Evolutionary conservation across 2,888 invertebrate species (phyloP), one percentile per base, ranked within the genome.

Genomic region (Chaetogeoica ovagalla): DNA sequence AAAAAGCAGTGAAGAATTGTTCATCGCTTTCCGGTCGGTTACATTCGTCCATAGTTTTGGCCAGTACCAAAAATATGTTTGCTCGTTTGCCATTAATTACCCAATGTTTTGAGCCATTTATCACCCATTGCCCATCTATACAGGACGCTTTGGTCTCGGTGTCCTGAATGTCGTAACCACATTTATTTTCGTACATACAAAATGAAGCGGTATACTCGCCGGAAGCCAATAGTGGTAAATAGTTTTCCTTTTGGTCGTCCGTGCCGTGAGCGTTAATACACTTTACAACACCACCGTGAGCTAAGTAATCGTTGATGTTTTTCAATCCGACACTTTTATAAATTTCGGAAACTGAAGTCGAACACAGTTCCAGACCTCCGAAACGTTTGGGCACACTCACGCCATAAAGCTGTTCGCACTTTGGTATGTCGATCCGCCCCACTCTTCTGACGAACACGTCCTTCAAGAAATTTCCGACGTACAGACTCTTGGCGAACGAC

Each of bases 11-110:
- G 30, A 79, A 79, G 15, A 71, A 79, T 15, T 63, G 15, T 1
- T 23, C 0, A 19, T 43, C 55, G 21, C n/a, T 71, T 57, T 79
- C 79, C 57, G 79, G 79, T 43, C 79, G 69, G n/a, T 79, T 79
- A n/a, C 79, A 79, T 71, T 79, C 79, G 15, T 79, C 63, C 79
- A 79, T 79, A 9, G 79, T 79, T 55, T 71, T 70, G 43, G 79
- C 79, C 7, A 79, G 37, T 9, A 81, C 75, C 55, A 81, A 23
- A 59, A 81, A 75, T 6, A 75, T 7, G 48, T 81, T 23, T 0
- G 81, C 75, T 63, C n/a, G 39, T 62, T 60, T 52, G 19, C 68
- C 81, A 55, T 81, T 81, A 23, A 23, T 15, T 11, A 81, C 75
- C 81, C 81, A 81, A 0, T 68, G 55, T 69, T 81, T 81, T 17